A percentile compares a stretch with the other conserved stretches of the same genome.
These are phyloP conservation scores for Erannis defoliaria DNA, from an alignment of 2,888 invertebrate species.

Conservation along the genomic window DNA sequence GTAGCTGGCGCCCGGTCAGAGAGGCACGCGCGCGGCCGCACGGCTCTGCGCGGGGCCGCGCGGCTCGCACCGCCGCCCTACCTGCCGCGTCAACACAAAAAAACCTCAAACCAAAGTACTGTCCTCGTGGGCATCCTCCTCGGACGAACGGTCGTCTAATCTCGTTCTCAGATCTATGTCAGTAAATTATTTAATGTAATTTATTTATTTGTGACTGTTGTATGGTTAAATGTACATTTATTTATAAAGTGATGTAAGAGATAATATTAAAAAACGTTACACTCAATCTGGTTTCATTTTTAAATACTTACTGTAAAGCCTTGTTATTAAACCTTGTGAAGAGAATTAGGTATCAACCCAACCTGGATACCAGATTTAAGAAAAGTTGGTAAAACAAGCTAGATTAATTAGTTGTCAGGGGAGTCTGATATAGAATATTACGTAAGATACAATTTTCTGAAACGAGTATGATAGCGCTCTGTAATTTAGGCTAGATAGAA, in stretches of 20 bases:
- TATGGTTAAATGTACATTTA: slow-evolving; percentile 77
- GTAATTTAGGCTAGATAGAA: not conserved
- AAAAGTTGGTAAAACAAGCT: not conserved
- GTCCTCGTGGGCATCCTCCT: slow-evolving; percentile 70
- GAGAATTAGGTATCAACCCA: not conserved
- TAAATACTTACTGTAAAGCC: not conserved
- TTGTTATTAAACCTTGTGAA: not conserved
- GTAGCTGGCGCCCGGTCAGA: slow-evolving; percentile 53
- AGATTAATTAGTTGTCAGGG: not conserved
- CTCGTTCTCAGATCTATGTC: slow-evolving; percentile 80
- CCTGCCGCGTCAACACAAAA: slow-evolving; percentile 65
- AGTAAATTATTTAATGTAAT: slow-evolving; percentile 84
- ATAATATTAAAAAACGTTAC: slow-evolving; percentile 66
- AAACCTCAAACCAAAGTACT: slow-evolving; percentile 83
- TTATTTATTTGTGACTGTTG: slow-evolving; percentile 84
- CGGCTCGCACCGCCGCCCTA: slow-evolving; percentile 25
- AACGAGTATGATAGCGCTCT: too few relatives aligned
- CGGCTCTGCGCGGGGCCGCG: slow-evolving; percentile 26
- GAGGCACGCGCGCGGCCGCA: slow-evolving; percentile 9
- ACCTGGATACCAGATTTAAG: slow-evolving; percentile 2
- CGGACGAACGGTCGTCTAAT: slow-evolving; percentile 69
- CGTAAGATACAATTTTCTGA: too few relatives aligned
- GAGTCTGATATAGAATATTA: not conserved
- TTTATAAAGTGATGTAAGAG: slow-evolving; percentile 78
- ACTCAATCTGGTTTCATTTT: slow-evolving; percentile 71